Evolutionary conservation across 1,140 invertebrate genomes (phyloP).

Genomic region (Leptopilina clavipes): DNA sequence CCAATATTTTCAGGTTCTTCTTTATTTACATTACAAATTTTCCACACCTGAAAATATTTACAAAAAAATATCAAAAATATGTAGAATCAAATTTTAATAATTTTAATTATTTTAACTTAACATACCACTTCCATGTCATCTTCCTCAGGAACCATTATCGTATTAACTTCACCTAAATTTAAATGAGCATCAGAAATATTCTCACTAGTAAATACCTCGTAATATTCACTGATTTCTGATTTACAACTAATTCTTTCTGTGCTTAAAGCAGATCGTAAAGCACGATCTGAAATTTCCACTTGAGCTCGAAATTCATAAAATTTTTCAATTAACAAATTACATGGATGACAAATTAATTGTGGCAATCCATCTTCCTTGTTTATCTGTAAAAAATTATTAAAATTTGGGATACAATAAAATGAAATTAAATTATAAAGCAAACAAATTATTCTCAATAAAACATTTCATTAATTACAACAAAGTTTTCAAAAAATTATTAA

Average conservation of each 20-base stretch:
- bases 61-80: too few species aligned
- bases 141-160: slow-evolving; percentile 47
- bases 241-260: slow-evolving; percentile 42
- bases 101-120: not conserved
- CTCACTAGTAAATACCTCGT: slow-evolving; percentile 42
- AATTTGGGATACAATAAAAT: not conserved
- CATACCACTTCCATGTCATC: slow-evolving; percentile 46
- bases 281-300: slow-evolving; percentile 59
- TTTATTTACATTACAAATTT: slow-evolving; percentile 40
- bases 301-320: slow-evolving; percentile 58
- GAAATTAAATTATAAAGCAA: not conserved
- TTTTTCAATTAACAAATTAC: slow-evolving; percentile 54
- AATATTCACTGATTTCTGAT: slow-evolving; percentile 42
- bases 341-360: slow-evolving; percentile 52
- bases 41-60: slow-evolving; percentile 41
- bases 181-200: slow-evolving; percentile 43
- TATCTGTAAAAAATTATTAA: slow-evolving; percentile 47
- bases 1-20: not conserved
- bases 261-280: slow-evolving; percentile 52
- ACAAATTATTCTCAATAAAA: not conserved
- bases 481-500: too few species aligned
- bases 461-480: too few species aligned
- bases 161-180: slow-evolving; percentile 43
- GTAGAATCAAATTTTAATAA: too few species aligned
- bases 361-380: slow-evolving; percentile 54